These are phyloP conservation scores for Myiopsitta monachus DNA, from an alignment of 2,113 vertebrate genomes.

Conservation along the genomic window DNA sequence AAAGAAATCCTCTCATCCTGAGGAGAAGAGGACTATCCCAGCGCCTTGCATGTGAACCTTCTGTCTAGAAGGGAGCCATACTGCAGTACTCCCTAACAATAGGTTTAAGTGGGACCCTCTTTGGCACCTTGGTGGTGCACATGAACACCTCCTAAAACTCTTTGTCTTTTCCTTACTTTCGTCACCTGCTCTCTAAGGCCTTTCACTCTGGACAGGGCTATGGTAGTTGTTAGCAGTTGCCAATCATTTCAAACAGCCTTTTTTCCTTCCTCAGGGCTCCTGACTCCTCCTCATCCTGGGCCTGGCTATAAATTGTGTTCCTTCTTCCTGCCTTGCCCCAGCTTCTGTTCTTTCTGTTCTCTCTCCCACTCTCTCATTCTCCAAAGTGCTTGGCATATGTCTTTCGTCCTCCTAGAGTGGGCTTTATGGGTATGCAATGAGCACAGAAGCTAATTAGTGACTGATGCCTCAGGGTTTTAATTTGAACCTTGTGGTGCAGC, in stretches of 20 bases:
- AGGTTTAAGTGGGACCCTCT: not conserved
- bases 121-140: not conserved
- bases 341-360: not conserved
- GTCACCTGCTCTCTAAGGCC: not conserved
- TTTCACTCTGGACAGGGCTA: not conserved
- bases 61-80: not conserved
- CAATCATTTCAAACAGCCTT: not conserved
- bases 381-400: not conserved
- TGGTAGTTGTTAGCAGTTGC: not conserved
- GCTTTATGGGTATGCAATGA: not conserved
- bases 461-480: not conserved
- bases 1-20: not conserved
- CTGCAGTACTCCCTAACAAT: not conserved
- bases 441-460: not conserved
- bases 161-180: not conserved
- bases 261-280: not conserved
- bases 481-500: not conserved
- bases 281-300: not conserved
- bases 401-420: not conserved
- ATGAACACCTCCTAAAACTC: not conserved
- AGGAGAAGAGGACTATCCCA: not conserved
- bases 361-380: not conserved
- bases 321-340: not conserved
- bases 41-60: accelerated
- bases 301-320: not conserved